Evolutionary conservation across 2,797 vertebrate species (phyloP).

Genomic region (Merluccius polli): DNA sequence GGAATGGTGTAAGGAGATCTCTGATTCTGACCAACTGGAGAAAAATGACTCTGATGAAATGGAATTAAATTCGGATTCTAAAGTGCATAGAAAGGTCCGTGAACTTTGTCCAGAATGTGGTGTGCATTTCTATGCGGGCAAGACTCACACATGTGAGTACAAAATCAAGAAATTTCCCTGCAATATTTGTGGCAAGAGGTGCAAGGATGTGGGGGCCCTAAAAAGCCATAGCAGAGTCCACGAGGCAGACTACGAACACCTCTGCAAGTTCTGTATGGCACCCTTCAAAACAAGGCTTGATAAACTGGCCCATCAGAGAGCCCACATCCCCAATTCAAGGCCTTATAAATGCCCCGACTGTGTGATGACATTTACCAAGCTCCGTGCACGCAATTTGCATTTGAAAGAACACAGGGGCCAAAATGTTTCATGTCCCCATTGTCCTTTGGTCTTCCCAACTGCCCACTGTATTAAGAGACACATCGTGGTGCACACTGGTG

Average conservation of each 20-base stretch:
- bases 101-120: conserved; percentile 2
- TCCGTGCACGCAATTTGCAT: conserved; percentile 33
- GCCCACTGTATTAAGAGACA: conserved; percentile 35
- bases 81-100: neutral
- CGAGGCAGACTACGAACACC: neutral
- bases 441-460: neutral
- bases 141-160: neutral
- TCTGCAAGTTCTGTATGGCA: neutral
- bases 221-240: neutral
- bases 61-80: neutral
- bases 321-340: neutral
- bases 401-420: conserved; percentile 45
- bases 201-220: neutral
- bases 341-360: conserved; percentile 55
- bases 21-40: conserved; percentile 19
- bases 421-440: conserved; percentile 34
- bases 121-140: neutral
- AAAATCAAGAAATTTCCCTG: neutral
- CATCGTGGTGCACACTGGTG: conserved; percentile 47
- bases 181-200: neutral
- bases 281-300: neutral
- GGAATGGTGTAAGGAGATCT: neutral
- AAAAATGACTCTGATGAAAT: conserved; percentile 1
- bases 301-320: neutral
- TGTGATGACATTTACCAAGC: conserved; percentile 28